These are phyloP conservation scores for Malacoctenus gilli DNA, from an alignment of 2,797 vertebrate genomes.

Conservation along the genomic window DNA sequence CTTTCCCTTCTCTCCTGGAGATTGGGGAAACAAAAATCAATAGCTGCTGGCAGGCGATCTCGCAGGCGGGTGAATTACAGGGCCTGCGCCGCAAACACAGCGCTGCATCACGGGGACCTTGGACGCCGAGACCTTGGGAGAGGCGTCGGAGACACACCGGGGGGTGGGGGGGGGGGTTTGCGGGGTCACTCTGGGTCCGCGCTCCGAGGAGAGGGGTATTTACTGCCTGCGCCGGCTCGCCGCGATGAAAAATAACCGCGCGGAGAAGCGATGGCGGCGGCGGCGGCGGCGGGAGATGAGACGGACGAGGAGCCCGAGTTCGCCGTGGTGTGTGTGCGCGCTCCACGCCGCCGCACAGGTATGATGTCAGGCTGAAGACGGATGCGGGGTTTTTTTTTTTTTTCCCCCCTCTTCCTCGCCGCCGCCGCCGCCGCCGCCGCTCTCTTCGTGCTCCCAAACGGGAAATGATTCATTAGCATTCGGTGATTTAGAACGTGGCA, in stretches of 20 bases:
- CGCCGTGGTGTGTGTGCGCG: conserved; percentile 58
- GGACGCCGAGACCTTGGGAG: conserved; percentile 79
- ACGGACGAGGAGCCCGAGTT: conserved; percentile 44
- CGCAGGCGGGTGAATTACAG: conserved; percentile 88
- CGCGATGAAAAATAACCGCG: conserved; percentile 76
- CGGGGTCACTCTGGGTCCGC: conserved; percentile 77
- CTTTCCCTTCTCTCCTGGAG: conserved; percentile 96
- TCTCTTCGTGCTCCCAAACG: conserved; percentile 74
- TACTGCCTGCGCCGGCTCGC: conserved; percentile 72
- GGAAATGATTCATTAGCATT: conserved; percentile 82
- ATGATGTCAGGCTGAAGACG: conserved; percentile 68
- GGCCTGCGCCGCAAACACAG: conserved; percentile 67
- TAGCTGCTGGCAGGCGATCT: conserved; percentile 97
- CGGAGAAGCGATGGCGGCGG: conserved; percentile 53
- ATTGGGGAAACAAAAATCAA: conserved; percentile 99
- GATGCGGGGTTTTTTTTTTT: conserved; percentile 61
- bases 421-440: no score
- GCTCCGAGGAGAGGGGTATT: conserved; percentile 69
- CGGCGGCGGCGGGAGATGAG: conserved; percentile 44
- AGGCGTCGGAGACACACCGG: conserved; percentile 73
- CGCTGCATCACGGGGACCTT: conserved; percentile 78
- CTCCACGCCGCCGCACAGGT: conserved; percentile 63
- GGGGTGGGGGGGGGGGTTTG: no score
- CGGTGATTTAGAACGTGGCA: conserved; percentile 81
- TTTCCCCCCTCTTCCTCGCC: conserved; percentile 9